Percentiles rank a stretch among this genome's conserved stretches.
Evolutionary conservation across 92 coral and sea anemone genomes (phyloP).

Genomic region (Porites cylindrica): DNA sequence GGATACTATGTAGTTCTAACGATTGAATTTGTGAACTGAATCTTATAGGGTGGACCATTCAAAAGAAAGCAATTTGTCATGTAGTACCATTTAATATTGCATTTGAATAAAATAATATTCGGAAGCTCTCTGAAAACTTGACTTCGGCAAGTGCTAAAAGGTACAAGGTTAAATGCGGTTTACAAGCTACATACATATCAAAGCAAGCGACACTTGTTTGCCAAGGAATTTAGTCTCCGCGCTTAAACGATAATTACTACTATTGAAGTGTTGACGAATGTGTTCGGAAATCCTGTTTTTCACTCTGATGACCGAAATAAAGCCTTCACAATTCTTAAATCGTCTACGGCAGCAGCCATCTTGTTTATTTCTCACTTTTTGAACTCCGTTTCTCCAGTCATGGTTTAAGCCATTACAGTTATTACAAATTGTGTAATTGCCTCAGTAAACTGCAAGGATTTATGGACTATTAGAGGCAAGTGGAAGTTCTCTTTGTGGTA

Average conservation of each 20-base stretch:
- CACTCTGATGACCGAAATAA: not conserved
- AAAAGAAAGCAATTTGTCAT: too few relatives aligned
- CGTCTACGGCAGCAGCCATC: not conserved
- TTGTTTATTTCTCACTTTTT: not conserved
- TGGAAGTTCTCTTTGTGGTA: too few relatives aligned
- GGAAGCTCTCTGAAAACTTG: too few relatives aligned
- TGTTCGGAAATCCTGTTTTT: conserved; percentile 26
- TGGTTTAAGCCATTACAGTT: not conserved
- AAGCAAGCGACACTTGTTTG: not conserved
- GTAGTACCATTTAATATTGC: too few relatives aligned
- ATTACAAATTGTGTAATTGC: not conserved
- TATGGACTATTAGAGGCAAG: too few relatives aligned
- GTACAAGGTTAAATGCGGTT: conserved; percentile 3
- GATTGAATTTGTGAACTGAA: too few relatives aligned
- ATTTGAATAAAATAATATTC: too few relatives aligned
- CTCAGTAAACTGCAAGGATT: not conserved
- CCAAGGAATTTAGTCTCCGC: conserved; percentile 8
- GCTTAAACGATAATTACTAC: conserved; percentile 15
- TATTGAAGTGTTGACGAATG: conserved; percentile 22
- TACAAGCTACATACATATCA: not conserved
- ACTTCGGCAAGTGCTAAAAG: not conserved
- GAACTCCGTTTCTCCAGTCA: not conserved
- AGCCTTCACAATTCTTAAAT: not conserved
- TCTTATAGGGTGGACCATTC: too few relatives aligned
- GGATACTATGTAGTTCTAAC: too few relatives aligned